phyloP scores from a whole-genome alignment of 2,888 invertebrate species.

The Caenorhabditis sulstoni region DNA sequence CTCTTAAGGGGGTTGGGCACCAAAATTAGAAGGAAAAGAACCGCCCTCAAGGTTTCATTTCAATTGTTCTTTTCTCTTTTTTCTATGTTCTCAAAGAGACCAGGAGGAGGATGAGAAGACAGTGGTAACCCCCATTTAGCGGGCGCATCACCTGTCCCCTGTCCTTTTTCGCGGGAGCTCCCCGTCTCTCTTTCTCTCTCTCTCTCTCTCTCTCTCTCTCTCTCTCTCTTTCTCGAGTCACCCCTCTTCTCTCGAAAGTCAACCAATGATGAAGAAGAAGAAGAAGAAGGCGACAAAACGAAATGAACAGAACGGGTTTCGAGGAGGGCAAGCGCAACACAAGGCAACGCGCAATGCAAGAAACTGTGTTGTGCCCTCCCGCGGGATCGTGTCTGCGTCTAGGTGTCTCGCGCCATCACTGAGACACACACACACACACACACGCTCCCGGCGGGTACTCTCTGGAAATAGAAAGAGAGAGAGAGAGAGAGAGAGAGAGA shows the following conservation, averaged over 20 bases:
- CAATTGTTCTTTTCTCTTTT: no score
- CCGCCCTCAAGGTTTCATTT: no score
- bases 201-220: no score
- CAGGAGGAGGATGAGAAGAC: no score
- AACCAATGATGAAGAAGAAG: no score
- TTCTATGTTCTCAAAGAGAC: no score
- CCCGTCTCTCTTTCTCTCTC: no score
- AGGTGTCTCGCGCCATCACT: constrained; percentile 7
- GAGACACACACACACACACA: constrained; percentile 18
- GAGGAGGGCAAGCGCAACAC: constrained; percentile 15
- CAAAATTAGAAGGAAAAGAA: no score
- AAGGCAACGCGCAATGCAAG: constrained; percentile 16
- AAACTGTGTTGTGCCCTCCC: constrained; percentile 18
- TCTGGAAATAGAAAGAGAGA: constrained; percentile 26
- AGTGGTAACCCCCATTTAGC: constrained; percentile 35
- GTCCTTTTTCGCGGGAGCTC: neutral
- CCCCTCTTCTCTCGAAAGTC: no score
- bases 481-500: constrained; percentile 47
- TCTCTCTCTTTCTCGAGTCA: no score
- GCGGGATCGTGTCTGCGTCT: constrained; percentile 20
- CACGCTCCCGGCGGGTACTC: constrained; percentile 45
- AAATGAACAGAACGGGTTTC: constrained; percentile 57
- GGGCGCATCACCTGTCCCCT: neutral
- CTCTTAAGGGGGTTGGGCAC: no score
- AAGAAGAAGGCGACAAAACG: constrained; percentile 17